Evolutionary conservation across 2,888 invertebrate genomes (phyloP), one percentile per base, ranked within the genome.

Genomic region (Drosophila infuscata): DNA sequence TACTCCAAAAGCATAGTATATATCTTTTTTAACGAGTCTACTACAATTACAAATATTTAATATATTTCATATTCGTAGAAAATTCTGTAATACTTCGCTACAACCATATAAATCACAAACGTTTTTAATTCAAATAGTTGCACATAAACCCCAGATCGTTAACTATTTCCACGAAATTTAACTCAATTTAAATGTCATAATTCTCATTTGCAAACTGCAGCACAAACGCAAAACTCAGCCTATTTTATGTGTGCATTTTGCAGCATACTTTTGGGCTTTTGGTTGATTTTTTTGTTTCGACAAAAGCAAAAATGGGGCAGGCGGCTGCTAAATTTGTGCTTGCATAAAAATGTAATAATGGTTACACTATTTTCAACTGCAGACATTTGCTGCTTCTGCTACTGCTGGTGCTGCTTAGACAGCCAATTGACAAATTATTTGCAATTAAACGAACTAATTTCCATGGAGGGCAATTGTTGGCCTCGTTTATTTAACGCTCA

Each of bases 371-470:
- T 46, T 15, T 25, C 25, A 46, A 25, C 25, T 29, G 46, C 46
- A 46, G 46, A 9, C 25, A 46, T 25, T 46, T 46, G 12, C 53
- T 25, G 48, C 32, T 25, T 41, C 32, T 51, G 51, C 7, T 46
- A 12, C 12, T 43, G 20, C 1, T 43, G 12, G 3, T 43, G 20
- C 46, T 25, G 20, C 46, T 46, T 25, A 29, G 46, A 8, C 25
- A 68, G 81, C 76, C 81, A 82, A 82, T 82, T 85, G 81, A 71
- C 72, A 61, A 83, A 70, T 70, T 67, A 63, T 58, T 68, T 79
- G 78, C 74, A 81, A 82, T 82, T 82, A 83, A 81, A 74, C 79
- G 76, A 80, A 72, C 57, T 58, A 71, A 70, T 49, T 57, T 32
- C 8, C 5, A 38, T 58, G 43, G 32, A 38, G 49, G 61, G 25